Evolutionary conservation across 2,113 vertebrate genomes (phyloP).

Genomic region (Chascanopsetta lugubris): DNA sequence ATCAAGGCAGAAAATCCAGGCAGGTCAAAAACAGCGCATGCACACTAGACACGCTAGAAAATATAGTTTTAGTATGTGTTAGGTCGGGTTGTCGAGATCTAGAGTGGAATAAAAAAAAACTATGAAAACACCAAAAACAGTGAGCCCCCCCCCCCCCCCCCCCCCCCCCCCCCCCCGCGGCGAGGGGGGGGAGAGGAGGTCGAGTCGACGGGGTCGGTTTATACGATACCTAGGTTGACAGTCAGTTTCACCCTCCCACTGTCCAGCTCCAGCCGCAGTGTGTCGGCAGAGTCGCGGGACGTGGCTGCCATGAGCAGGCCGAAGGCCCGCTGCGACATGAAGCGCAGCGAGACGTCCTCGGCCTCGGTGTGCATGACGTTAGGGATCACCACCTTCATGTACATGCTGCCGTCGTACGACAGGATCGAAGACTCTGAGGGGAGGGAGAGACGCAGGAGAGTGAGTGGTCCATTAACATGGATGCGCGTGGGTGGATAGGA

Average conservation of each 20-base stretch:
- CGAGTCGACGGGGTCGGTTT: constrained; percentile 52
- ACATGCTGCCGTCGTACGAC: constrained; percentile 97
- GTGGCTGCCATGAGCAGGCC: constrained; percentile 95
- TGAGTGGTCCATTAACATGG: background rate
- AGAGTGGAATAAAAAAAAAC: constrained; percentile 36
- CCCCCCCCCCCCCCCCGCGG: too few relatives aligned
- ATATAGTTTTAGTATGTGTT: constrained; percentile 58
- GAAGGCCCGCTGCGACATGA: constrained; percentile 95
- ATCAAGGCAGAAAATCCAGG: constrained; percentile 83
- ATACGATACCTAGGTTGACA: constrained; percentile 98
- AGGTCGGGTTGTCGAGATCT: constrained; percentile 41
- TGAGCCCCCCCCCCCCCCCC: constrained; percentile 79
- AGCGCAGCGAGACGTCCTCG: constrained; percentile 96
- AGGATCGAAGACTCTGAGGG: constrained; percentile 90
- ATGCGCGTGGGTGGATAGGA: background rate
- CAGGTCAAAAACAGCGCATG: constrained; percentile 86
- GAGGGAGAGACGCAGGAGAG: background rate
- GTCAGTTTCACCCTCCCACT: constrained; percentile 95
- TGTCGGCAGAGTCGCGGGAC: constrained; percentile 93
- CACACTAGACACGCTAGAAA: constrained; percentile 71
- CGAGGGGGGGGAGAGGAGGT: constrained; percentile 3
- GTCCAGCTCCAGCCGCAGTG: constrained; percentile 92
- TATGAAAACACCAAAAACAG: constrained; percentile 37
- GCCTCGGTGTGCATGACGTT: constrained; percentile 95
- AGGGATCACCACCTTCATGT: constrained; percentile 96